Percentiles rank a stretch among this genome's conserved stretches.
Evolutionary conservation across 1,140 invertebrate genomes (phyloP).

Genomic region (Adoxophyes honmai): DNA sequence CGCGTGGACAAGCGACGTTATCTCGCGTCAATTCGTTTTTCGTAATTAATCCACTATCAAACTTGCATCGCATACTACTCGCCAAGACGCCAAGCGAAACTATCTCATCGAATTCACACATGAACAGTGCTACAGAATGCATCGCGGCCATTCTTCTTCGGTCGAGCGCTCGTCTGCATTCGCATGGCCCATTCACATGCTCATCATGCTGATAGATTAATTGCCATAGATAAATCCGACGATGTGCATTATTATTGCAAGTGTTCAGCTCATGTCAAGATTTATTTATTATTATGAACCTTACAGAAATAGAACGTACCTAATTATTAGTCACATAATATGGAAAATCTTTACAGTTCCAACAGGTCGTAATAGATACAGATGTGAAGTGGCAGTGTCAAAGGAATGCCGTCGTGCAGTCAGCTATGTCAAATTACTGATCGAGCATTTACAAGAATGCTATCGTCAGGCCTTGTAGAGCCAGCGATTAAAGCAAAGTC

Average conservation of each 20-base stretch:
- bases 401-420: not conserved
- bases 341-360: too few species aligned
- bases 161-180: not conserved
- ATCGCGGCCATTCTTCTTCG: constrained; percentile 9
- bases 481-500: constrained; percentile 5
- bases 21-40: constrained; percentile 23
- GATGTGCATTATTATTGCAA: too few species aligned
- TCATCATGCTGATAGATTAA: constrained; percentile 11
- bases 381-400: not conserved
- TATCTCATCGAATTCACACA: constrained; percentile 58
- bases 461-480: not conserved
- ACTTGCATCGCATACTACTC: not conserved
- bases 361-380: too few species aligned
- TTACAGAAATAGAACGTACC: too few species aligned
- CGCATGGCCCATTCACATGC: constrained; percentile 6
- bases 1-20: constrained; percentile 18
- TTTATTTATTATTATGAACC: too few species aligned
- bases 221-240: not conserved
- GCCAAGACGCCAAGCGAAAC: constrained; percentile 41
- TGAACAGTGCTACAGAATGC: constrained; percentile 45
- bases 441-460: not conserved
- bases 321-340: too few species aligned
- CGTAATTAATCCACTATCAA: constrained; percentile 33
- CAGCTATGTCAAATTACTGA: constrained; percentile 4
- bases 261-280: too few species aligned